Percentiles rank a stretch among this genome's conserved stretches.
These are phyloP conservation scores for Rhynchonema sp. DNA, from an alignment of 2,888 invertebrate genomes.

Conservation along the genomic window DNA sequence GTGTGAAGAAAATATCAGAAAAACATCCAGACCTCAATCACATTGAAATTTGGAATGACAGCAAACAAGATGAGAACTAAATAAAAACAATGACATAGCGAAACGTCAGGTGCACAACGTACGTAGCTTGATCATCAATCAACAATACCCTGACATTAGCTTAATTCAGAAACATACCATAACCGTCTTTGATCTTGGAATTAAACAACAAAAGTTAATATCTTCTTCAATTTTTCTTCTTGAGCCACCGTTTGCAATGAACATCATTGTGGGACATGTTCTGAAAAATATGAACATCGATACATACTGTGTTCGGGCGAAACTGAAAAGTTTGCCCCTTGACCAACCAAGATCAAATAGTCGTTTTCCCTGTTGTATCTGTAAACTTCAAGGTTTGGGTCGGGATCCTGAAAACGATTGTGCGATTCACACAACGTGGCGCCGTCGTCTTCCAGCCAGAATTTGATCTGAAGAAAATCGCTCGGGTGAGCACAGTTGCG, in stretches of 20 bases:
- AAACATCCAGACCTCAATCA: too few species aligned
- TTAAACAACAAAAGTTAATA: background rate
- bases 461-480: conserved; percentile 1
- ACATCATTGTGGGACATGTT: background rate
- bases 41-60: too few species aligned
- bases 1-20: too few species aligned
- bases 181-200: background rate
- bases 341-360: background rate
- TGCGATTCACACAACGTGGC: background rate
- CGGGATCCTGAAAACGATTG: background rate
- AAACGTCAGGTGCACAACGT: too few species aligned
- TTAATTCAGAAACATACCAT: too few species aligned
- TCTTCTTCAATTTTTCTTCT: background rate
- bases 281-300: background rate
- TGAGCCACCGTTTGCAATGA: background rate
- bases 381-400: background rate
- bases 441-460: background rate
- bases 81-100: too few species aligned
- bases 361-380: background rate
- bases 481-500: too few species aligned
- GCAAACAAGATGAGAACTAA: too few species aligned
- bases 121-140: too few species aligned
- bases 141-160: too few species aligned
- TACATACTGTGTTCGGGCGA: too few species aligned
- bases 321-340: too few species aligned